phyloP scores from a whole-genome alignment of 1,140 invertebrate genomes.

The Aradophagus sp. region DNA sequence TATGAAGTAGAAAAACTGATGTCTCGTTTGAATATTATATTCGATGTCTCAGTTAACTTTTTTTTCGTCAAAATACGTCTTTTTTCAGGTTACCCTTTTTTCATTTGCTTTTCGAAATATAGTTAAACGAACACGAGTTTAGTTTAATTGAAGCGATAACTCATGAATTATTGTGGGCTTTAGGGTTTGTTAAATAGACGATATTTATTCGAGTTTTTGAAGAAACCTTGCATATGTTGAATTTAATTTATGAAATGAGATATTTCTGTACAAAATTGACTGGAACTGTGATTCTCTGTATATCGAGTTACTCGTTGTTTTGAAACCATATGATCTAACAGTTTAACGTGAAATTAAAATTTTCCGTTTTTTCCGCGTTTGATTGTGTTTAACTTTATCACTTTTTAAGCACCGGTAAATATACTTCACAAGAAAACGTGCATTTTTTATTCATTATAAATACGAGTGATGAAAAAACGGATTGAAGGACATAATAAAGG shows the following conservation, averaged over 20 bases:
- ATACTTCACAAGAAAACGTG: constrained; percentile 13
- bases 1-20: no score
- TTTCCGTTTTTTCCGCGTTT: constrained; percentile 50
- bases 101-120: not conserved
- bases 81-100: not conserved
- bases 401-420: not conserved
- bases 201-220: constrained; percentile 14
- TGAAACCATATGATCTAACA: constrained; percentile 49
- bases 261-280: constrained; percentile 45
- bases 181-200: not conserved
- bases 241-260: constrained; percentile 47
- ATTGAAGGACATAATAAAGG: no score
- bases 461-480: no score
- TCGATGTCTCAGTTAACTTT: no score
- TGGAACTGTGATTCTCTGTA: constrained; percentile 30
- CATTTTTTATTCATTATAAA: not conserved
- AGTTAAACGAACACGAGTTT: no score
- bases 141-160: no score
- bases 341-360: constrained; percentile 51
- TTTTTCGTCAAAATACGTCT: no score
- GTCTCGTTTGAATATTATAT: no score
- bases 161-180: no score
- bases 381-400: constrained; percentile 34
- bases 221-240: constrained; percentile 25
- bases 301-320: constrained; percentile 52